Conservation (phyloP, 2,888 invertebrate genomes). For the Agrochola lychnidis region DNA sequence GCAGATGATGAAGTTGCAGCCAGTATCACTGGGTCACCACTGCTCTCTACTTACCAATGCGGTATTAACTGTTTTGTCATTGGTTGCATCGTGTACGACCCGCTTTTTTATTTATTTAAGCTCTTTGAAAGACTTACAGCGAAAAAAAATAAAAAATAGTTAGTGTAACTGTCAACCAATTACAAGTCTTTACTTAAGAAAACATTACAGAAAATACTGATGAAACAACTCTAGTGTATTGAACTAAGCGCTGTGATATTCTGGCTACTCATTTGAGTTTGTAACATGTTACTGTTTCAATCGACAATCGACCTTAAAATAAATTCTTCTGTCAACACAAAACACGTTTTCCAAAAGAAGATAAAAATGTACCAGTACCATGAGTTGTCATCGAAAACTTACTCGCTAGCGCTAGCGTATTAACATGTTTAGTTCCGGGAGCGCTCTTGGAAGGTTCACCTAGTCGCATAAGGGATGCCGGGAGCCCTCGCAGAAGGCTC, state of each 20-base stretch:
- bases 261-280: background rate
- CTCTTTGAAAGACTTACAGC: background rate
- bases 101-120: background rate
- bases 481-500: no score
- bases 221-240: background rate
- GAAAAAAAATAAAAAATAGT: background rate
- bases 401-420: no score
- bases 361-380: conserved; percentile 10
- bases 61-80: background rate
- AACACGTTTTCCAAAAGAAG: conserved; percentile 30
- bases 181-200: background rate
- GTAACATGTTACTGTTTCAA: background rate
- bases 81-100: background rate
- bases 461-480: no score
- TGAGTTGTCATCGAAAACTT: no score
- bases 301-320: background rate
- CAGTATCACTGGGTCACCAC: no score
- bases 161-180: background rate
- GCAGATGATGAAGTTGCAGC: no score
- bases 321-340: conserved; percentile 22
- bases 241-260: background rate
- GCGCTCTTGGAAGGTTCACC: no score
- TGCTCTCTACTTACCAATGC: no score
- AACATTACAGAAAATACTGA: background rate
- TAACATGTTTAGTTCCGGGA: no score